Evolutionary conservation across 2,888 invertebrate species (phyloP).

Genomic region (Lochmaea capreae): DNA sequence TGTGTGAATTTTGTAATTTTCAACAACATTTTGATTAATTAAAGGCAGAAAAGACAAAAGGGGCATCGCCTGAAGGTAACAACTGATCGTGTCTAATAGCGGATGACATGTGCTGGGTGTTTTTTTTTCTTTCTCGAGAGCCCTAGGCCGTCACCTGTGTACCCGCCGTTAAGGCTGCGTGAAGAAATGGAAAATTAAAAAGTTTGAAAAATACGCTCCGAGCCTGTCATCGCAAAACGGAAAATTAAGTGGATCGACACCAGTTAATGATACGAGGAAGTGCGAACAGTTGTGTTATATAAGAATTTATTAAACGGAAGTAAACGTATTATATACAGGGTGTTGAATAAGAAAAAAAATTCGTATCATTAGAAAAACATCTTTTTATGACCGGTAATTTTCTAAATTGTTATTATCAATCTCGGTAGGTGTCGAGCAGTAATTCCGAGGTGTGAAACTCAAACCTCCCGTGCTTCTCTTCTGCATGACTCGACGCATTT

Average conservation of each 20-base stretch:
- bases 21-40: conserved; percentile 54
- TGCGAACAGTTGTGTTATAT: conserved; percentile 22
- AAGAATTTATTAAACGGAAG: conserved; percentile 7
- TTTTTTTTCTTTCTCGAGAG: not conserved
- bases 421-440: conserved; percentile 19
- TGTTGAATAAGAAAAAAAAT: not conserved
- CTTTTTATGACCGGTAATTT: not conserved
- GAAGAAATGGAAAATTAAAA: conserved; percentile 23
- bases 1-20: conserved; percentile 22
- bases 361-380: no score
- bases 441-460: conserved; percentile 60
- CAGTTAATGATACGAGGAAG: conserved; percentile 22
- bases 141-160: conserved; percentile 39
- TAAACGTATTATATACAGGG: not conserved
- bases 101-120: conserved; percentile 60
- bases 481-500: conserved; percentile 62
- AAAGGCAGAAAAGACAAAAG: conserved; percentile 59
- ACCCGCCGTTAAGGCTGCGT: conserved; percentile 16
- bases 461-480: conserved; percentile 63
- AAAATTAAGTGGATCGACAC: conserved; percentile 24
- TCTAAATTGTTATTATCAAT: conserved; percentile 20
- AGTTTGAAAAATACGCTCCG: conserved; percentile 23
- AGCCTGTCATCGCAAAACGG: conserved; percentile 28
- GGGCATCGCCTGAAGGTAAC: conserved; percentile 44
- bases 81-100: conserved; percentile 55